A percentile compares a stretch with the other conserved stretches of the same genome.
Conservation (phyloP, 2,888 invertebrate species). For the Ryuthela nishihirai region DNA sequence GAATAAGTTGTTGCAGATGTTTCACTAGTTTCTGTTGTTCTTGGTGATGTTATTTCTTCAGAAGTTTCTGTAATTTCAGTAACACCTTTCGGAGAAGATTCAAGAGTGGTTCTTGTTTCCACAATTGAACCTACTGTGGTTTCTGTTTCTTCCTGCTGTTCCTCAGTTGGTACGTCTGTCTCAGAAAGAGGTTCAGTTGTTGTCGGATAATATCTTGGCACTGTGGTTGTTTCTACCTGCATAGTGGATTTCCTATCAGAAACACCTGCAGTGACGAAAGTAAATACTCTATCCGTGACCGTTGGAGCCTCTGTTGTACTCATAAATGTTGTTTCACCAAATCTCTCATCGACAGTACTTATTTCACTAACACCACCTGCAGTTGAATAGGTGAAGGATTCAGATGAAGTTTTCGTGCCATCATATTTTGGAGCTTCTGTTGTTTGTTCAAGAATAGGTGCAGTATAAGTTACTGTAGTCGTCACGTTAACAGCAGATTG, state of each 20-base stretch:
- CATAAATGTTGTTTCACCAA: too few species aligned
- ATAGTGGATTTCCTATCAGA: slow-evolving; percentile 3
- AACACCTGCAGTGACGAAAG: slow-evolving; percentile 25
- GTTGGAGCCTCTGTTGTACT: neutral
- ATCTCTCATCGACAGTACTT: too few species aligned
- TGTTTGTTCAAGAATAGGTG: neutral
- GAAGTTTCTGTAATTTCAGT: neutral
- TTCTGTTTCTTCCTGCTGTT: neutral
- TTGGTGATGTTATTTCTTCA: neutral
- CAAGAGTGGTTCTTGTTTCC: neutral
- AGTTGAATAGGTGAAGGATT: too few species aligned
- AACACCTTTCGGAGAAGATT: neutral
- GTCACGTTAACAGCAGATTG: neutral
- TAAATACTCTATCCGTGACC: slow-evolving; percentile 21
- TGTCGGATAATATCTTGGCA: neutral
- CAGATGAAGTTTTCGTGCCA: too few species aligned
- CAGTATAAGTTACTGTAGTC: neutral
- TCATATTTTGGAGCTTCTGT: too few species aligned
- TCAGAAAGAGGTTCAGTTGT: neutral
- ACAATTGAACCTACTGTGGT: neutral
- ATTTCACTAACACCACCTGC: too few species aligned
- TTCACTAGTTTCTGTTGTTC: neutral
- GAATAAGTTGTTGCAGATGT: too few species aligned
- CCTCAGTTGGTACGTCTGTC: neutral
- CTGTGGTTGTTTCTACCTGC: neutral